These are phyloP conservation scores for Spea multiplicata DNA, from an alignment of 2,113 vertebrate genomes.

Conservation along the genomic window DNA sequence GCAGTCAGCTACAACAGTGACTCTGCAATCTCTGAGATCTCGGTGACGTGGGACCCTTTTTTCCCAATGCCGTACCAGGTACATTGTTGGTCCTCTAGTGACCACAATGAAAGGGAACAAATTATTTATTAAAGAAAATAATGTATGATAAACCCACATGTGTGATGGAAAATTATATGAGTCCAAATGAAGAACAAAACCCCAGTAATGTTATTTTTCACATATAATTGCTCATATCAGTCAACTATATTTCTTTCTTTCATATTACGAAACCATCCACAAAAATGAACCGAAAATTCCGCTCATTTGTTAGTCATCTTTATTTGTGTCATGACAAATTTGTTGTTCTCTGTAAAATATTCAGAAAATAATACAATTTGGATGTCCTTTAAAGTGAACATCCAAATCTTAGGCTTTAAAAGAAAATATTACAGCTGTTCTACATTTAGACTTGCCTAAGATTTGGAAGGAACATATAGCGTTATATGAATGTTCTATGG, in stretches of 20 bases:
- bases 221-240: too few relatives aligned
- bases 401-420: conserved; percentile 7
- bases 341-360: conserved; percentile 10
- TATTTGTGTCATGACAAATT: conserved; percentile 2
- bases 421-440: background rate
- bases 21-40: too few relatives aligned
- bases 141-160: too few relatives aligned
- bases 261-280: background rate
- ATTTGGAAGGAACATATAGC: background rate
- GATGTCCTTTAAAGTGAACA: conserved; percentile 21
- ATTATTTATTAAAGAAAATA: too few relatives aligned
- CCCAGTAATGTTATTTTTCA: too few relatives aligned
- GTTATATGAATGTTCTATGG: background rate
- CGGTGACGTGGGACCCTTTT: too few relatives aligned
- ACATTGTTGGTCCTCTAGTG: too few relatives aligned
- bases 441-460: background rate
- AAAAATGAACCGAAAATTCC: background rate
- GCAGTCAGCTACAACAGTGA: too few relatives aligned
- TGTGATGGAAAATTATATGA: too few relatives aligned
- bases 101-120: too few relatives aligned
- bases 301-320: background rate
- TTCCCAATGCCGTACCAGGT: too few relatives aligned
- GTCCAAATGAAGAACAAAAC: too few relatives aligned
- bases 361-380: conserved; percentile 30
- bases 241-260: background rate